Base-by-base conservation (phyloP, 2,888 invertebrate genomes). In the Palloptera scutellata region DNA sequence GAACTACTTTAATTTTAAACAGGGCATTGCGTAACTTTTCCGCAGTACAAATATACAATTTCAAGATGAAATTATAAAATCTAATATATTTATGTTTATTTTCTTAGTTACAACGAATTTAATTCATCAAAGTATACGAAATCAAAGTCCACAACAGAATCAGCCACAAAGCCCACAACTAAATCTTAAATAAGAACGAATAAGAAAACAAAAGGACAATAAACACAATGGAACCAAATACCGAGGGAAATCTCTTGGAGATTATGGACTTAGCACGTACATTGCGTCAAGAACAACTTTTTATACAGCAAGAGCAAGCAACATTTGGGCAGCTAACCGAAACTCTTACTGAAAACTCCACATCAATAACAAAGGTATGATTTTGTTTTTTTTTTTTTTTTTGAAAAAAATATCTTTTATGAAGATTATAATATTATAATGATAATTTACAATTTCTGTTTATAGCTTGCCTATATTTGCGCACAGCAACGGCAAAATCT, bases 401-500 rank as follows among this genome's bases (percentile, higher is more conserved):
- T 41, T 43, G 8, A 59, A 15, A 17, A 1, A 8, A 1, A 40
- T 9, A 13, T 48, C 1, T 15, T 13, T 5, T 48, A 1, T 48
- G 1, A 2, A 53, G 40, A 40, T 20, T n/a, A 2, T 53, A n/a
- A n/a, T 53, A 15, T 4, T 4, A 12, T 53, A 20, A 63, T 43
- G 5, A 1, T 61, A 58, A 41, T 41, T 45, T 67, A 59, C 66
- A 55, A 64, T 51, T 73, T 58, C 61, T 70, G 68, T 75, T 77
- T 52, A 63, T 91, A 93, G 84, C 88, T 91, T 69, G 92, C 95
- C 45, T 97, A 96, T 94, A 89, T 96, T 70, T 92, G 93, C 70
- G 91, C 93, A 3, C 94, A 95, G 84, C 96, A 96, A 85, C 89
- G 93, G 73, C 89, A 93, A 73, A 93, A 93, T 83, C 87, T 94